These are phyloP conservation scores for Zoanthus solanderi DNA, from an alignment of 92 coral and sea anemone genomes.

Conservation along the genomic window DNA sequence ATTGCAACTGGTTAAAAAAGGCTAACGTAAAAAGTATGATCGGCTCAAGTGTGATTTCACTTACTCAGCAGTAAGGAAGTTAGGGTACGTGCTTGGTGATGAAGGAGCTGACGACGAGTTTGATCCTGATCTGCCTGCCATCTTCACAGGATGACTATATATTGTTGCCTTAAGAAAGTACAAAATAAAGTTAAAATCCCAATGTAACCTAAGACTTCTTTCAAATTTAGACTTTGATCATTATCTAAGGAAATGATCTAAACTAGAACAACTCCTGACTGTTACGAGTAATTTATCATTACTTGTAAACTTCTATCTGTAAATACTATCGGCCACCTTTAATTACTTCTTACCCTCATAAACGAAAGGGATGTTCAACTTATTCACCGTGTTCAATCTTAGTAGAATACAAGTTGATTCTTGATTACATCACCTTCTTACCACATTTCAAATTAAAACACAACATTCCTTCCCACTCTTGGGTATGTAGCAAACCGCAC, in stretches of 20 bases:
- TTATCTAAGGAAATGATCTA: not conserved
- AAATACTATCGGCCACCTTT: no score
- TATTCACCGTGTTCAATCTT: no score
- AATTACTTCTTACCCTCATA: no score
- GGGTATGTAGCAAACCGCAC: no score
- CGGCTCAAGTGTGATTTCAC: not conserved
- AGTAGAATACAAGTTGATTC: no score
- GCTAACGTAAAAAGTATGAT: not conserved
- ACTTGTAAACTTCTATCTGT: no score
- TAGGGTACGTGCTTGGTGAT: conserved; percentile 34
- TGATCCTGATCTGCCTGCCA: conserved; percentile 26
- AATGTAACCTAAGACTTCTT: not conserved
- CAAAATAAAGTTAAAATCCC: not conserved
- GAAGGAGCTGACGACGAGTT: conserved; percentile 49
- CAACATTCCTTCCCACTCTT: no score
- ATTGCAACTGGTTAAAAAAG: not conserved
- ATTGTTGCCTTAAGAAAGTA: conserved; percentile 18
- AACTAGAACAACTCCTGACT: no score
- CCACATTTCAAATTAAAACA: no score
- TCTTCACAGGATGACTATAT: conserved; percentile 35
- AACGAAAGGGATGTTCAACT: no score
- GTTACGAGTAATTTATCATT: no score
- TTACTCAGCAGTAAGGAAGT: conserved; percentile 37
- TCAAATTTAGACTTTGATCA: not conserved
- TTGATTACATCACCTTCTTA: no score